Percentiles rank a stretch among this genome's conserved stretches.
These are phyloP conservation scores for Keiferia lycopersicella DNA, from an alignment of 2,888 invertebrate species.

Conservation along the genomic window DNA sequence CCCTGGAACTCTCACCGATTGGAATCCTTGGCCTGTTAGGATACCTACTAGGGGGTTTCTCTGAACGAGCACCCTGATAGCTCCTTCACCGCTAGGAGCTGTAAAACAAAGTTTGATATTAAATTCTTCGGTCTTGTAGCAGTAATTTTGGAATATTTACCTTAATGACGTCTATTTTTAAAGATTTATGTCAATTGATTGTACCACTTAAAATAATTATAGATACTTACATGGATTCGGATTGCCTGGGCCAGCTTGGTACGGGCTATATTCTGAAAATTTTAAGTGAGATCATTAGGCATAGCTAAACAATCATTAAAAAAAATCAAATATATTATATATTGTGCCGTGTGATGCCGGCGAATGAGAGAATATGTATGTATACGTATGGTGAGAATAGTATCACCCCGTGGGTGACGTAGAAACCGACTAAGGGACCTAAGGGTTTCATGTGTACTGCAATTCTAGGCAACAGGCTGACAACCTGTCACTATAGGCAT, in stretches of 20 bases:
- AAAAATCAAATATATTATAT: too few species aligned
- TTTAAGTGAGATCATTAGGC: neutral
- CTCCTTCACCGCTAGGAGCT: slow-evolving; percentile 59
- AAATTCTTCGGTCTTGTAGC: too few species aligned
- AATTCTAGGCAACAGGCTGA: too few species aligned
- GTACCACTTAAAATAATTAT: neutral
- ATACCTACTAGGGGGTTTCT: slow-evolving; percentile 42
- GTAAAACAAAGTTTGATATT: slow-evolving; percentile 31
- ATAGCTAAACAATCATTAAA: too few species aligned
- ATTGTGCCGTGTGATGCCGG: too few species aligned
- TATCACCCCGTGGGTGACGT: too few species aligned
- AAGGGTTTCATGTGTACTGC: too few species aligned
- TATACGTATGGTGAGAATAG: too few species aligned
- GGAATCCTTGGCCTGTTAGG: slow-evolving; percentile 52
- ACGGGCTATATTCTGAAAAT: slow-evolving; percentile 3
- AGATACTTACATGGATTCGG: slow-evolving; percentile 11
- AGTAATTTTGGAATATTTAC: neutral
- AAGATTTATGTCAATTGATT: neutral
- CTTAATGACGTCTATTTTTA: neutral
- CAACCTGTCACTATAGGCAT: too few species aligned
- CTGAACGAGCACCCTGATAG: slow-evolving; percentile 44
- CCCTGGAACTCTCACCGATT: slow-evolving; percentile 53
- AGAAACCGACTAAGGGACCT: too few species aligned
- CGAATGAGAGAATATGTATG: too few species aligned
- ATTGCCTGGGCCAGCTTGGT: neutral